A percentile compares a stretch with the other conserved stretches of the same genome.
These are phyloP conservation scores for Pardalotus punctatus DNA, from an alignment of 2,113 vertebrate species.

Conservation along the genomic window DNA sequence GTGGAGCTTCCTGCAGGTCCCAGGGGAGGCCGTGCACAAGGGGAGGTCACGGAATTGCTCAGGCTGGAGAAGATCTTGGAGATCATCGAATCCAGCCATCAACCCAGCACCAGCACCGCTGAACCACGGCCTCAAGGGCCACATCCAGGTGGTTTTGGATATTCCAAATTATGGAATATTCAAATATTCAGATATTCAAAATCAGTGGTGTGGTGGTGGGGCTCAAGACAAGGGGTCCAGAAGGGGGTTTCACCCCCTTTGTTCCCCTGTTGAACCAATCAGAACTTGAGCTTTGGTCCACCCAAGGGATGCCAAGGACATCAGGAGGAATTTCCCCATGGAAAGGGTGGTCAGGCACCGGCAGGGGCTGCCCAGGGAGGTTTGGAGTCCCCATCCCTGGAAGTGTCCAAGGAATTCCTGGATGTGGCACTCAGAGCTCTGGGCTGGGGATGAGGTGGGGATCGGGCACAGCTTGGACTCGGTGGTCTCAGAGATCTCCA, in stretches of 20 bases:
- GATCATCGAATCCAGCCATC: background rate
- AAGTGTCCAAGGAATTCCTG: background rate
- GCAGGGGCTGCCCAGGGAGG: background rate
- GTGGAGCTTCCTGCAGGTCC: background rate
- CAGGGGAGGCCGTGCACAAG: rapidly evolving
- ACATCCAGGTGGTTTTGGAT: background rate
- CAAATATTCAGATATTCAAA: no score
- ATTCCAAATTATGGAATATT: background rate
- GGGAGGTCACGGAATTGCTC: rapidly evolving
- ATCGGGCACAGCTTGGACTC: rapidly evolving
- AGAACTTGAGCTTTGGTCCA: background rate
- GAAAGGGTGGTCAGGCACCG: background rate
- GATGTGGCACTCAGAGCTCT: background rate
- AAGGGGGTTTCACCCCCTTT: background rate
- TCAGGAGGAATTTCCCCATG: background rate
- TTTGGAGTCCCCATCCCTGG: background rate
- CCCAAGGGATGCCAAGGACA: rapidly evolving
- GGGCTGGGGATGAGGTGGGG: background rate
- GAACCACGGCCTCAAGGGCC: background rate
- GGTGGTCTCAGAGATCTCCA: rapidly evolving
- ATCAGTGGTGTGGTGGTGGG: background rate
- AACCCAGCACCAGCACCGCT: background rate
- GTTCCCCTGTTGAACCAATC: background rate
- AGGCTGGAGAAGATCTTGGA: background rate
- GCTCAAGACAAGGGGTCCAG: background rate